Evolutionary conservation across 2,113 vertebrate genomes (phyloP), one percentile per base, ranked within the genome.

Genomic region (Murina feae): DNA sequence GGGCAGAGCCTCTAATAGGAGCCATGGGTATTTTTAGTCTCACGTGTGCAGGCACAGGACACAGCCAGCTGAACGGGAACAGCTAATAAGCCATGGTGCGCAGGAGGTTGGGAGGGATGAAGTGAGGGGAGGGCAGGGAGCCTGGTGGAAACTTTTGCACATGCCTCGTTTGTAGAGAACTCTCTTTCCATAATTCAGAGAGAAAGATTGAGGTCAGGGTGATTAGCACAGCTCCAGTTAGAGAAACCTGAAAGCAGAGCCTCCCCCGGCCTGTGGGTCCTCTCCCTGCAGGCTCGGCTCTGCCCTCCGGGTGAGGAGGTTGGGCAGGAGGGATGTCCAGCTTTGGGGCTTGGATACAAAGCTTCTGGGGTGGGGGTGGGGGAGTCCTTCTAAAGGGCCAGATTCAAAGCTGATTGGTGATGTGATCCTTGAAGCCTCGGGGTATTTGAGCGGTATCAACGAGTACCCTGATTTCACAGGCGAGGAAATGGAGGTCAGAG

Each of bases 161-260:
- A 71, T 39, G 72, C 39, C 65, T 97, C 14, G 4, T 79, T 93
- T 93, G 92, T 79, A 68, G 90, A 90, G 68, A 85, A 53, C 63
- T 81, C 65, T 86, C 21, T 95, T 94, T 92, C 75, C 75, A 80
- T 97, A 97, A 97, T 97, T 97, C 95, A 95, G 42, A 35, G 37
- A 81, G 97, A 97, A 97, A 95, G 96, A 97, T 97, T 97, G 97
- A 94, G 97, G 96, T 96, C 97, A 95, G 93, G 44, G 35, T 55
- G 76, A 90, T 94, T 92, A 90, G 65, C 72, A 51, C 9, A 58
- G 44, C 42, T 17, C 78, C 18, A 69, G 75, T 66, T 83, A 84
- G 28, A 25, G 93, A 89, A 86, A 30, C 20, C 81, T 21, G 88
- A 35, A 96, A 95, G 72, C 47, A 69, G 95, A 37, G 37, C 6